phyloP scores from a whole-genome alignment of 2,888 invertebrate species.

The Caenorhabditis wallacei region DNA sequence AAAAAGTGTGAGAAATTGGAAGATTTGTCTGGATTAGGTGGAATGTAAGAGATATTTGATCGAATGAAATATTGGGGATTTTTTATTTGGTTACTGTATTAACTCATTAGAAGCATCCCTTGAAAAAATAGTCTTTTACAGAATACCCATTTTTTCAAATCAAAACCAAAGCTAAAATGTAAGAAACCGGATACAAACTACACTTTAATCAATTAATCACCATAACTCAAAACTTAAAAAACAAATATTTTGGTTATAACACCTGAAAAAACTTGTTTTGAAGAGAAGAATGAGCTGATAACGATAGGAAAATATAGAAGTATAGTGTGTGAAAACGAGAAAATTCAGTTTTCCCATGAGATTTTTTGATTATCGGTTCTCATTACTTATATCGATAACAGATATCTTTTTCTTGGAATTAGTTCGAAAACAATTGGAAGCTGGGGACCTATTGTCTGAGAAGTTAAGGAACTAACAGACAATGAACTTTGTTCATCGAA shows the following conservation, averaged over 20 bases:
- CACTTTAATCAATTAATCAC: too few relatives aligned
- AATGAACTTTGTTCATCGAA: background rate
- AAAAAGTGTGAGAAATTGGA: background rate
- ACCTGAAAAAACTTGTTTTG: constrained; percentile 1
- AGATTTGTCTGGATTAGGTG: too few relatives aligned
- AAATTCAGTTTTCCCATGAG: constrained; percentile 6
- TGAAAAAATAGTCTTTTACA: too few relatives aligned
- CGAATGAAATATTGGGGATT: too few relatives aligned
- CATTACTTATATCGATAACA: background rate
- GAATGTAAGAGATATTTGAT: too few relatives aligned
- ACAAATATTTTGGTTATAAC: background rate
- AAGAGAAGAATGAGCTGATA: background rate
- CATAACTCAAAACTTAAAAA: too few relatives aligned
- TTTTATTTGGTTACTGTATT: too few relatives aligned
- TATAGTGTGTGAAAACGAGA: background rate
- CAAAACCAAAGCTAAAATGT: too few relatives aligned
- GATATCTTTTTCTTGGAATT: background rate
- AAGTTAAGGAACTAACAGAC: too few relatives aligned
- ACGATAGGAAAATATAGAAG: background rate
- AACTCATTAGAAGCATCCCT: too few relatives aligned
- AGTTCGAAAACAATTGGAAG: background rate
- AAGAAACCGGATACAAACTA: too few relatives aligned
- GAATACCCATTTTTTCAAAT: too few relatives aligned
- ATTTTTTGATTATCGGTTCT: background rate
- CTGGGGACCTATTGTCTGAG: background rate